Base-by-base conservation (phyloP, 2,113 vertebrate species). In the Oryzias javanicus region DNA sequence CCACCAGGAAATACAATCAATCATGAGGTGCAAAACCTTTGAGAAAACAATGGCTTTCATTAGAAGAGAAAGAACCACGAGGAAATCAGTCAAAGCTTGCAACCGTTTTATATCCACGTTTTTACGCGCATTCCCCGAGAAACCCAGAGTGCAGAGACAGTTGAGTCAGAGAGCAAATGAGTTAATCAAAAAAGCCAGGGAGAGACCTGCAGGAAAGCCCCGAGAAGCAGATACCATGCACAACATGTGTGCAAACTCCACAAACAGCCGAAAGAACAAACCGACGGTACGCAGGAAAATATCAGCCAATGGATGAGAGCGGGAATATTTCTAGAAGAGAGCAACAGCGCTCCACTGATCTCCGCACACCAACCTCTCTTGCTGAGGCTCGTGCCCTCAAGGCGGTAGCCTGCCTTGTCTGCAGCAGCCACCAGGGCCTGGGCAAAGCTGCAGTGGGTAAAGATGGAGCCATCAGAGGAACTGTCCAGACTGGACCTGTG, bases 401-500 rank as follows among this genome's bases (percentile, higher is more conserved):
- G 91, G 88, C 88, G 94, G 91, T 96, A 98, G 79, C 96, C 97
- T 83, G 95, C 95, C 91, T 96, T 96, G 94, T 95, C 95, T 84
- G 95, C 96, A 79, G 96, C 95, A 64, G 93, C 95, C 91, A 96
- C 94, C 90, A 98, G 88, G 67, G 95, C 95, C 92, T 94, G 94
- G 80, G 95, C 93, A 93, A 99, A 99, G 91, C 91, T 95, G 93
- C 93, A 92, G 84, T 93, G 94, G 87, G 96, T 93, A 94, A 95
- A 95, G 89, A 98, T 94, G 84, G 95, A 97, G 87, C 94, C 95
- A 76, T 98, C 95, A 55, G 97, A 98, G 48, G 95, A 96, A 87
- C 95, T 97, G 89, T 91, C 95, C 90, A 94, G 88, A 86, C 96
- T 98, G 94, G 94, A 97, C 92, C 95, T 95, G 90, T 82, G 94